Base-by-base conservation (phyloP, 2,888 invertebrate genomes). In the Drosophila suboccidentalis region DNA sequence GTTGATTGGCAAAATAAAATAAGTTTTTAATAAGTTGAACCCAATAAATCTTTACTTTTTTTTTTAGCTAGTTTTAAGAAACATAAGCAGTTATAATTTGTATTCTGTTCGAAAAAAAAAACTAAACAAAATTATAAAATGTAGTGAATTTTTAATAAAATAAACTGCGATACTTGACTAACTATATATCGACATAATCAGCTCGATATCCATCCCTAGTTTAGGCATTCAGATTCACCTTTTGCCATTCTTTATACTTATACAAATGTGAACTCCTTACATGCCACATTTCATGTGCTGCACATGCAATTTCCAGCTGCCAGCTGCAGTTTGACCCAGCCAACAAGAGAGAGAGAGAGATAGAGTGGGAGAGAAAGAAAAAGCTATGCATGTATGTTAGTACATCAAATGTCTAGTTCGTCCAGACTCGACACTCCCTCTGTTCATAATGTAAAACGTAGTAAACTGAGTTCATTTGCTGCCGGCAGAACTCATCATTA, bases 391-490 rank as follows among this genome's bases (percentile, higher is more conserved):
- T 29, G 9, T 19, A 41, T 17, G 41, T 19, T 17, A 9, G 41
- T 13, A 46, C 46, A 38, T 46, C 46, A 46, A 57, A 44, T 22
- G 57, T 57, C 34, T 57, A 44, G 44, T 47, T 36, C 36, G 58
- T 58, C 38, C 62, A 50, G 74, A 50, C 47, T 29, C 26, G 22
- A 46, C 44, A 43, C 43, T 46, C 36, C n/a, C 36, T 17, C 44
- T 60, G 62, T 61, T 50, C 47, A 66, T 71, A 90, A 85, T 85
- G 85, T 72, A 82, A 88, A 85, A 78, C 74, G 90, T 71, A 82
- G 78, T 77, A 89, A 89, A 86, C 83, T 88, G 77, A 90, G 90
- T 89, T 90, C 90, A 90, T 90, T 90, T 90, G 77, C 80, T 84
- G 73, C 67, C 69, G 75, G 72, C 82, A 79, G 76, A 82, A 80